Conservation (phyloP, 1,140 invertebrate species). For the Apis laboriosa region DNA sequence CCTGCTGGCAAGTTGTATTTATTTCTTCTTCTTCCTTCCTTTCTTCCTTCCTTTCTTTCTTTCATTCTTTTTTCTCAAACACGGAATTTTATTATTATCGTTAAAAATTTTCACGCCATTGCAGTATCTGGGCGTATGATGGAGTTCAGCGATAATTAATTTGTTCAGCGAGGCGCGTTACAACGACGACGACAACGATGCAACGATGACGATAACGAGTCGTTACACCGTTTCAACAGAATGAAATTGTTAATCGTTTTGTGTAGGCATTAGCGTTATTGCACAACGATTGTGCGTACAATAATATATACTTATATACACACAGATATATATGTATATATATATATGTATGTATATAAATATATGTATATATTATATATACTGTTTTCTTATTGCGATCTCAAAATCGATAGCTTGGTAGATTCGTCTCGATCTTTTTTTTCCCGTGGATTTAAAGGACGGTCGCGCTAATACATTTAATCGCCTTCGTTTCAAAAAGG, state of each 20-base stretch:
- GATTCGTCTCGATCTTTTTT: slow-evolving; percentile 16
- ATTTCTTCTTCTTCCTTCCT: background rate
- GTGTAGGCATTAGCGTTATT: slow-evolving; percentile 29
- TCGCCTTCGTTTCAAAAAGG: slow-evolving; percentile 62
- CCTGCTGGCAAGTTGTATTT: background rate
- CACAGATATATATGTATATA: too few species aligned
- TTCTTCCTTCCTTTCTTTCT: background rate
- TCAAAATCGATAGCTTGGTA: slow-evolving; percentile 25
- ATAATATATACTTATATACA: slow-evolving; percentile 5
- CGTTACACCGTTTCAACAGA: slow-evolving; percentile 21
- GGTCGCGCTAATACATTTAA: slow-evolving; percentile 71
- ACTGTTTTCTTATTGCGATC: slow-evolving; percentile 19
- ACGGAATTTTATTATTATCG: background rate
- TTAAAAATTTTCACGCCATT: background rate
- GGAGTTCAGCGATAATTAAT: slow-evolving; percentile 8
- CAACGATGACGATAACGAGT: slow-evolving; percentile 5
- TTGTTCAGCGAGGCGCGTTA: slow-evolving; percentile 25
- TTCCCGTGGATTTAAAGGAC: slow-evolving; percentile 56
- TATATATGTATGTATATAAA: too few species aligned
- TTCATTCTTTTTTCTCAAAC: background rate
- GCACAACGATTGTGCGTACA: slow-evolving; percentile 53
- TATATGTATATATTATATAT: too few species aligned
- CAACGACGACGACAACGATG: background rate
- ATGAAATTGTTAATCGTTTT: background rate
- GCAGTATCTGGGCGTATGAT: background rate